Evolutionary conservation across 1,140 invertebrate genomes (phyloP), one percentile per base, ranked within the genome.

Genomic region (Cydia amplana): DNA sequence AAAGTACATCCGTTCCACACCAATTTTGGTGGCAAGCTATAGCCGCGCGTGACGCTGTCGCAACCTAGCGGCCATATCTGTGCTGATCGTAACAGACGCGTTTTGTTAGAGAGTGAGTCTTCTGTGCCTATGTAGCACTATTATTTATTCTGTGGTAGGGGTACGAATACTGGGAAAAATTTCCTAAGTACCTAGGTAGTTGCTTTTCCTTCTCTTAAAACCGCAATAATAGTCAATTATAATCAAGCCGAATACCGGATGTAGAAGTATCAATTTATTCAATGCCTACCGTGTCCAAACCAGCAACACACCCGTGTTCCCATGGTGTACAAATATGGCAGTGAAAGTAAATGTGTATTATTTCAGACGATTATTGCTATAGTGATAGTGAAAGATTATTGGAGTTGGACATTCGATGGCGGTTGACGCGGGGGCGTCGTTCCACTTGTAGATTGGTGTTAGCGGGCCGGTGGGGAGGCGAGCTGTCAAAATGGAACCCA

Each of bases 381-480:
- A 60, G 23, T 60, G 20, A 60, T n/a, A 12, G 20, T 60, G 55
- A 60, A 60, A 23, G 20, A 60, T 60, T 9, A 9, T 60, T 60
- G 55, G 55, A 23, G 9, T 60, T 60, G 55, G 55, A 23, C 55
- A 23, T 46, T 46, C 43, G 43, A 46, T 60, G 18, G 55, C 55
- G 55, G 20, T 23, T 23, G 55, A 23, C 55, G 65, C 64, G 64
- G 28, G 64, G 65, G 65, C 65, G 32, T n/a, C 32, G 65, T 70
- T 36, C 65, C 32, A 70, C 28, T 70, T 70, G 65, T 70, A 40
- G 18, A 70, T 70, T 70, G 28, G 65, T 70, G 65, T 70, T 70
- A 70, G 65, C 36, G 32, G 65, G 65, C 32, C 65, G 65, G 7
- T 18, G 65, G 28, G 25, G 65, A 36, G 65, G 32, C 65, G 65